Conservation (phyloP, 2,797 vertebrate genomes). For the Jordanella pulchra region DNA sequence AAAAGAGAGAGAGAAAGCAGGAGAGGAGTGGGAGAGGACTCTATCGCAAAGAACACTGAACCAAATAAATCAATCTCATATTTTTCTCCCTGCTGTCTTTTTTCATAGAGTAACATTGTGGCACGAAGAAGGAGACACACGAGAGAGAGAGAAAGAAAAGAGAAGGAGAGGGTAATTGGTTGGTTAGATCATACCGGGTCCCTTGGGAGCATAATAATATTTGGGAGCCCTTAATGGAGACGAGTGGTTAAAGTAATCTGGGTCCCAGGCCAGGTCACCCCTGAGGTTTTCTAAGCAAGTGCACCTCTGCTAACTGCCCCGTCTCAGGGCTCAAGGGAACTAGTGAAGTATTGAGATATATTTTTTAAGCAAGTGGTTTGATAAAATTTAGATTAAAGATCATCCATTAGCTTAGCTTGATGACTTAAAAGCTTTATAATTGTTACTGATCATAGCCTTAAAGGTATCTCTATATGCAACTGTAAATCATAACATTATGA, state of each 20-base stretch:
- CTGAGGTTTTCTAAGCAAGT: conserved; percentile 68
- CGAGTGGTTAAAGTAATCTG: conserved; percentile 77
- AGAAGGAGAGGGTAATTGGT: conserved; percentile 70
- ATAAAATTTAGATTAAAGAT: conserved; percentile 37
- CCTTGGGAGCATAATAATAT: conserved; percentile 74
- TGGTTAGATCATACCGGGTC: conserved; percentile 71
- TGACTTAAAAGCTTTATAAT: not conserved
- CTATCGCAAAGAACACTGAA: conserved; percentile 86
- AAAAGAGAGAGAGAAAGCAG: conserved; percentile 70
- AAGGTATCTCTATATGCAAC: not conserved
- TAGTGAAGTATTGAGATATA: conserved; percentile 47
- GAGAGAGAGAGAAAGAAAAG: conserved; percentile 54
- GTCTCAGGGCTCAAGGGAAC: conserved; percentile 41
- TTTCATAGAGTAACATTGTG: conserved; percentile 82
- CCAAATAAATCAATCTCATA: conserved; percentile 88
- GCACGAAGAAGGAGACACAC: conserved; percentile 57
- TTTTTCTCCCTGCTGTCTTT: conserved; percentile 79
- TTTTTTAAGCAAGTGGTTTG: conserved; percentile 42
- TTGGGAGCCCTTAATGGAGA: conserved; percentile 76
- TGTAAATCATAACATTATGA: not conserved
- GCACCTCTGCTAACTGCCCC: conserved; percentile 44
- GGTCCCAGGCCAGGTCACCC: conserved; percentile 69
- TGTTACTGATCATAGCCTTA: conserved; percentile 2
- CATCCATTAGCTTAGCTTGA: conserved; percentile 2
- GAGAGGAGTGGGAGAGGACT: conserved; percentile 79